Evolutionary conservation across 2,113 vertebrate genomes (phyloP).

Genomic region (Burhinus bistriatus): DNA sequence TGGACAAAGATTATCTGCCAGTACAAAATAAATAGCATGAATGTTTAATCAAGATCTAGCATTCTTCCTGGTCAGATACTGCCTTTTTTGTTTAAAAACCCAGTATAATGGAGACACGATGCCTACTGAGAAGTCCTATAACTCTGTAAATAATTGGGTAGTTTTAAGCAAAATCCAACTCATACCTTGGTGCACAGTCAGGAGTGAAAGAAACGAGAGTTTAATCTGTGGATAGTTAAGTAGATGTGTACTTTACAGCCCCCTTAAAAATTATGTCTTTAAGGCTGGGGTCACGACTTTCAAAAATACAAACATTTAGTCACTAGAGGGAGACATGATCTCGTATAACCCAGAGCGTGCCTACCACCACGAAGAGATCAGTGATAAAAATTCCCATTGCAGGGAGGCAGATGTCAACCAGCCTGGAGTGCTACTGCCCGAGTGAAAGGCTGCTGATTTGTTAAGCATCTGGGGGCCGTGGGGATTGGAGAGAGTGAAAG

Average conservation of each 20-base stretch:
- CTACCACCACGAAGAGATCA: neutral
- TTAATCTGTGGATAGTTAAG: neutral
- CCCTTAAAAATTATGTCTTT: neutral
- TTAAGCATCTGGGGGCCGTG: neutral
- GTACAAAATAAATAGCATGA: conserved; percentile 26
- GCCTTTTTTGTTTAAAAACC: neutral
- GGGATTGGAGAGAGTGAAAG: neutral
- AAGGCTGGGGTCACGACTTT: neutral
- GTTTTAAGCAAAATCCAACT: neutral
- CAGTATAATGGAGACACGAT: neutral
- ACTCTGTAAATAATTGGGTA: neutral
- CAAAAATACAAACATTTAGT: conserved; percentile 8
- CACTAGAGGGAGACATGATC: conserved; percentile 52
- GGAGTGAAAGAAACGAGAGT: neutral
- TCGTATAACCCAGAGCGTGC: neutral
- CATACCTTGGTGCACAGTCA: neutral
- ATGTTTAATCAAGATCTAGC: conserved; percentile 20
- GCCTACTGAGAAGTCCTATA: neutral
- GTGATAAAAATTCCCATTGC: neutral
- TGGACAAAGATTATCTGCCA: conserved; percentile 11
- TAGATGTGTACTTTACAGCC: neutral
- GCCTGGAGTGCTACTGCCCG: neutral
- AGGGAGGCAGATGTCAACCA: neutral
- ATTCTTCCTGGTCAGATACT: neutral
- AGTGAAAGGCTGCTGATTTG: neutral